These are phyloP conservation scores for Thalassarche chlororhynchos DNA, from an alignment of 2,113 vertebrate genomes.

Conservation along the genomic window DNA sequence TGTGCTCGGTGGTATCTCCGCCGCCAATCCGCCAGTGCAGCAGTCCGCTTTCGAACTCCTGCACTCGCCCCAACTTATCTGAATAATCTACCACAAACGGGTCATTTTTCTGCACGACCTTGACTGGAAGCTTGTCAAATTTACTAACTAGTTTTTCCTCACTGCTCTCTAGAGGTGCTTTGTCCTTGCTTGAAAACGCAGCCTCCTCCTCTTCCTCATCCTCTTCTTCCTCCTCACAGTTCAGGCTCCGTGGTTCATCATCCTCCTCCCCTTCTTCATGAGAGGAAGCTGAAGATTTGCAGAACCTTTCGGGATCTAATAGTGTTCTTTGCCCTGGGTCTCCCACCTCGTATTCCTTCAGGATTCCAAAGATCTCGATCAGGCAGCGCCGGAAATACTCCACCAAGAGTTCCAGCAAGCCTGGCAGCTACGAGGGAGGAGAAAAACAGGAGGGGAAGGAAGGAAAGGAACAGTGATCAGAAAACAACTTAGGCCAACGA, in stretches of 20 bases:
- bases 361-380: conserved; percentile 98
- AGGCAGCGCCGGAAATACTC: conserved; percentile 98
- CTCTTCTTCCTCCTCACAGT: conserved; percentile 76
- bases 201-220: conserved; percentile 81
- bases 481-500: neutral
- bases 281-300: conserved; percentile 80
- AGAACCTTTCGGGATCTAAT: conserved; percentile 85
- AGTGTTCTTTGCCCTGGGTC: conserved; percentile 95
- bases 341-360: conserved; percentile 97
- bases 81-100: conserved; percentile 89
- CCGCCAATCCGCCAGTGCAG: conserved; percentile 97
- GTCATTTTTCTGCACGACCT: conserved; percentile 92
- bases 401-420: conserved; percentile 93
- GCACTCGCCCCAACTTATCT: conserved; percentile 86
- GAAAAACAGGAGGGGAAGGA: neutral
- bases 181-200: conserved; percentile 75
- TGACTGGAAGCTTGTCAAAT: conserved; percentile 96
- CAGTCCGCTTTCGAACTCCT: conserved; percentile 96
- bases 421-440: conserved; percentile 85
- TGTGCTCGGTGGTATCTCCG: conserved; percentile 97
- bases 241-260: conserved; percentile 60
- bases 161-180: conserved; percentile 67
- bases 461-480: conserved; percentile 13
- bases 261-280: conserved; percentile 78
- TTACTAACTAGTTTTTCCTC: conserved; percentile 91